Evolutionary conservation across 1,140 invertebrate species (phyloP).

Genomic region (Drosophila sechellia): DNA sequence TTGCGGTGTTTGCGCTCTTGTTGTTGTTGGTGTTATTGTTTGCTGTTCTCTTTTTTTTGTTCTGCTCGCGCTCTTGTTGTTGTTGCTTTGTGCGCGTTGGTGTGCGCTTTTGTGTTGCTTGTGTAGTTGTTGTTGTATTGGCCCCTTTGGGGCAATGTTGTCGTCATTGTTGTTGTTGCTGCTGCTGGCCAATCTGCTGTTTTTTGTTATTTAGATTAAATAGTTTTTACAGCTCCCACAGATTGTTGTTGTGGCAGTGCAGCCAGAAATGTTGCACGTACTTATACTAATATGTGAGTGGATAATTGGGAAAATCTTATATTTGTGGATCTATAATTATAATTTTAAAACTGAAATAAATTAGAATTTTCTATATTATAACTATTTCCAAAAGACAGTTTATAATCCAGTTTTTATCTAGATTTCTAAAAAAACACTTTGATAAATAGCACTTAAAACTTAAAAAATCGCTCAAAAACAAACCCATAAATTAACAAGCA

Average conservation of each 20-base stretch:
- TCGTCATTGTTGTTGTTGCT: slow-evolving; percentile 12
- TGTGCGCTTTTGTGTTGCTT: slow-evolving; percentile 36
- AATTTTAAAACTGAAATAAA: not conserved
- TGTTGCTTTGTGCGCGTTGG: slow-evolving; percentile 29
- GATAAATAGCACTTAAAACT: no score
- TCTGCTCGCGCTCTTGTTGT: slow-evolving; percentile 37
- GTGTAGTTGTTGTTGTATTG: slow-evolving; percentile 18
- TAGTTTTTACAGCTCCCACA: slow-evolving; percentile 73
- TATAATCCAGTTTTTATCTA: no score
- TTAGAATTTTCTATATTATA: not conserved
- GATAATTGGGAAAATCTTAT: not conserved
- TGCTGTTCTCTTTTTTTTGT: slow-evolving; percentile 57
- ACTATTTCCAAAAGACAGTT: no score
- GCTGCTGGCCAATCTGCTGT: slow-evolving; percentile 43
- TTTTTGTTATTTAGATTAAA: slow-evolving; percentile 79
- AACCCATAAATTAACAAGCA: not conserved
- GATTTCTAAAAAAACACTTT: not conserved
- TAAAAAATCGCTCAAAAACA: not conserved
- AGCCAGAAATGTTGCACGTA: slow-evolving; percentile 14
- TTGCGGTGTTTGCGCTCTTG: slow-evolving; percentile 80
- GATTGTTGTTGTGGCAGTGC: slow-evolving; percentile 5
- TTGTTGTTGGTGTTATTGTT: slow-evolving; percentile 60
- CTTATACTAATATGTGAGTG: not conserved
- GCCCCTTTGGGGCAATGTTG: slow-evolving; percentile 20
- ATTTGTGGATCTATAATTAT: not conserved